Evolutionary conservation across 2,113 vertebrate species (phyloP).

Genomic region (Pomatostomus ruficeps): DNA sequence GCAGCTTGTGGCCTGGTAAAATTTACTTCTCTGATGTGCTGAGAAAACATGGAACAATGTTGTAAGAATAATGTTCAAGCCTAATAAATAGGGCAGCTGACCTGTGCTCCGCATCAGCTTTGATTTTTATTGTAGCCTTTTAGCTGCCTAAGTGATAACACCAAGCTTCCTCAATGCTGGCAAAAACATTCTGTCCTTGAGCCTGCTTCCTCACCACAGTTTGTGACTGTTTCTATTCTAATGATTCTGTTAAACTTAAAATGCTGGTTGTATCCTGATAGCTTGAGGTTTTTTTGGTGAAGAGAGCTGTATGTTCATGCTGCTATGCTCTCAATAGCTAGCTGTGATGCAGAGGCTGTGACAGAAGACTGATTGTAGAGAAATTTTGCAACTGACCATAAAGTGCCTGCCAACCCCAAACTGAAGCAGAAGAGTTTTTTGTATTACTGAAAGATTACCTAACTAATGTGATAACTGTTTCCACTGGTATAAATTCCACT

Average conservation of each 20-base stretch:
- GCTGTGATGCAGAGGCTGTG: background rate
- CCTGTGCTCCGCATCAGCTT: background rate
- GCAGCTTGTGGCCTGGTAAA: background rate
- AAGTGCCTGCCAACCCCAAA: background rate
- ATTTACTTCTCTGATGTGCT: background rate
- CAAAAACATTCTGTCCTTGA: background rate
- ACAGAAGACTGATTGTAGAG: background rate
- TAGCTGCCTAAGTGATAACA: background rate
- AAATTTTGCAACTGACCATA: background rate
- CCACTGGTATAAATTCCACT: background rate
- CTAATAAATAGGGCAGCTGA: background rate
- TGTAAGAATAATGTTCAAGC: background rate
- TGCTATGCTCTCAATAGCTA: background rate
- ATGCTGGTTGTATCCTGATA: background rate
- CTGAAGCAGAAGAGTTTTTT: background rate
- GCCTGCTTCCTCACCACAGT: background rate
- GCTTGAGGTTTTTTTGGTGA: background rate
- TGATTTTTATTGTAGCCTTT: background rate
- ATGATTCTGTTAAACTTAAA: background rate
- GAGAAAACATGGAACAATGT: background rate
- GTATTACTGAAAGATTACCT: background rate
- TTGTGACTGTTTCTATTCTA: background rate
- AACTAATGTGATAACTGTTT: background rate
- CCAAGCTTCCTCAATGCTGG: background rate
- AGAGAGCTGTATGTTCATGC: background rate